A percentile compares a stretch with the other conserved stretches of the same genome.
These are phyloP conservation scores for Falco rusticolus DNA, from an alignment of 2,797 vertebrate genomes.

Conservation along the genomic window DNA sequence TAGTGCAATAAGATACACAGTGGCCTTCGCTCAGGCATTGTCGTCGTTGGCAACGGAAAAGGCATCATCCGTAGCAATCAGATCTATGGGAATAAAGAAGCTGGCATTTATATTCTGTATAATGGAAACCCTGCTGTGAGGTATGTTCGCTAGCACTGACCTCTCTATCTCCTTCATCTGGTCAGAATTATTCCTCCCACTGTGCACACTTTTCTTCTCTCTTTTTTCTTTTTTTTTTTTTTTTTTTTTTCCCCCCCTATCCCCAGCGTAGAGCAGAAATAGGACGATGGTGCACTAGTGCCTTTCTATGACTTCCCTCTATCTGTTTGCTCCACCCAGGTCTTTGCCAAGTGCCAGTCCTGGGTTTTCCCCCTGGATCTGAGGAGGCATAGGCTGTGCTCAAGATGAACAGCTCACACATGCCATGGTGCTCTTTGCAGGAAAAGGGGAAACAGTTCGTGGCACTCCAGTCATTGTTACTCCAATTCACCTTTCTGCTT, in stretches of 20 bases:
- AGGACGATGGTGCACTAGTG: not conserved
- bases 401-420: not conserved
- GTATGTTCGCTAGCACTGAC: slow-evolving; percentile 68
- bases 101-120: slow-evolving; percentile 94
- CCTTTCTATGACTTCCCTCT: not conserved
- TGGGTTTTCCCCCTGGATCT: not conserved
- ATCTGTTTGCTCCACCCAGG: not conserved
- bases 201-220: not conserved
- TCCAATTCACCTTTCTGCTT: not conserved
- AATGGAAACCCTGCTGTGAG: slow-evolving; percentile 91
- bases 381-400: not conserved
- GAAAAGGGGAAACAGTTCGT: not conserved
- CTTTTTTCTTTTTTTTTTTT: not conserved
- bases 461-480: not conserved
- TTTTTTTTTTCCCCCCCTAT: not conserved
- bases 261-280: not conserved
- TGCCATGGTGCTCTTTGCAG: not conserved
- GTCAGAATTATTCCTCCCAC: not conserved
- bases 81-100: slow-evolving; percentile 95
- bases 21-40: slow-evolving; percentile 90
- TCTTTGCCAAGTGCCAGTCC: not conserved
- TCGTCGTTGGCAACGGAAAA: slow-evolving; percentile 91
- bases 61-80: slow-evolving; percentile 91
- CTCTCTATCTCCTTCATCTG: not conserved
- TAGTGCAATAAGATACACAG: slow-evolving; percentile 95